phyloP scores from a whole-genome alignment of 2,888 invertebrate genomes.

The Cecidostiba fungosa region DNA sequence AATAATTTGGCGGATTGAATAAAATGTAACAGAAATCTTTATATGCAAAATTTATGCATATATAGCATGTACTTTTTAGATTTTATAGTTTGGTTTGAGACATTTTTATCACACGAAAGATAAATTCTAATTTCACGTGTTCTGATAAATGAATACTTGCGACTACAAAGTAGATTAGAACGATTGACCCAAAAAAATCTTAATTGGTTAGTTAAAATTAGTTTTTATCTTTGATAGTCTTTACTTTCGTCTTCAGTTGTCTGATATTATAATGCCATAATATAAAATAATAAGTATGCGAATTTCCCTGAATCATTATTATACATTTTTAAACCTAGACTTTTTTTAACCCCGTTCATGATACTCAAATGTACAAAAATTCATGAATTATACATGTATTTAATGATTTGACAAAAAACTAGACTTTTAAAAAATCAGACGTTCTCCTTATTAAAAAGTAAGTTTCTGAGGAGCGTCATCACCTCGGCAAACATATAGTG shows the following conservation, averaged over 20 bases:
- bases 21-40: neutral
- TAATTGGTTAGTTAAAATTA: conserved; percentile 18
- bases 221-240: neutral
- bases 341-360: no score
- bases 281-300: neutral
- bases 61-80: neutral
- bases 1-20: neutral
- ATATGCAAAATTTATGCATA: neutral
- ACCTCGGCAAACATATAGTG: neutral
- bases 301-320: no score
- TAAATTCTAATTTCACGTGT: neutral
- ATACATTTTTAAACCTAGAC: no score
- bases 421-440: no score
- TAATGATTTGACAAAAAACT: no score
- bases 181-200: conserved; percentile 3
- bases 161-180: neutral
- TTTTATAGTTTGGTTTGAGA: neutral
- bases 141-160: neutral
- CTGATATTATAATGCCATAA: neutral
- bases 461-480: neutral
- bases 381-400: no score
- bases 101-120: neutral
- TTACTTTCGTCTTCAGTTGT: no score
- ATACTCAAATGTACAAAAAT: no score
- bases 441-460: neutral